Conservation (phyloP, 2,888 invertebrate species). For the Drosophila mimetica region DNA sequence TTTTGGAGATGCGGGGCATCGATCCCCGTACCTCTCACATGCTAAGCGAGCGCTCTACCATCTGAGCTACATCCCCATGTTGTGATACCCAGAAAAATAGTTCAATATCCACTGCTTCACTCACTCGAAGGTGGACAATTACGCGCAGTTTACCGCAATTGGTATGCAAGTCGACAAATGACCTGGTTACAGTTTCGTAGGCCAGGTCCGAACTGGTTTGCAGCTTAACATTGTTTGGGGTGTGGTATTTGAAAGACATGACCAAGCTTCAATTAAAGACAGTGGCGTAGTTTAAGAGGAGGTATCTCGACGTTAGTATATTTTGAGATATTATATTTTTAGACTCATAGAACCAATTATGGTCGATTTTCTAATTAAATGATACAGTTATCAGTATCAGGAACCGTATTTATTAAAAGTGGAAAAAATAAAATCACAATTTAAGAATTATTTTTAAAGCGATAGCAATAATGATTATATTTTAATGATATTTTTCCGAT, state of each 20-base stretch:
- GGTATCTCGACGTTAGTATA: too few relatives aligned
- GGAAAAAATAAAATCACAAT: too few relatives aligned
- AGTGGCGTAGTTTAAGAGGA: not conserved
- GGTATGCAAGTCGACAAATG: slow-evolving; percentile 43
- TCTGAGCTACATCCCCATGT: slow-evolving; percentile 84
- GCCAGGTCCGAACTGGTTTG: slow-evolving; percentile 61
- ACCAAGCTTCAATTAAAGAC: slow-evolving; percentile 9
- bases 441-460: too few relatives aligned
- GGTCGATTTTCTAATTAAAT: too few relatives aligned
- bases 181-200: slow-evolving; percentile 31
- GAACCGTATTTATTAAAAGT: too few relatives aligned
- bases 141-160: slow-evolving; percentile 50
- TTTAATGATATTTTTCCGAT: too few relatives aligned
- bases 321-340: not conserved
- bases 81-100: slow-evolving; percentile 10
- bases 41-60: slow-evolving; percentile 85
- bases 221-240: slow-evolving; percentile 35
- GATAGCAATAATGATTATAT: too few relatives aligned
- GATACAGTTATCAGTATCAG: too few relatives aligned
- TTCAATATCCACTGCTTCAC: slow-evolving; percentile 21
- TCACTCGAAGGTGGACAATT: slow-evolving; percentile 34
- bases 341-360: too few relatives aligned
- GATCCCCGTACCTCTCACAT: slow-evolving; percentile 85
- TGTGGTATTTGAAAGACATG: slow-evolving; percentile 26
- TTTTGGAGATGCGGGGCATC: slow-evolving; percentile 84